Percentiles rank a stretch among this genome's conserved stretches.
phyloP scores from a whole-genome alignment of 1,140 invertebrate genomes.

The Dendroctonus valens region DNA sequence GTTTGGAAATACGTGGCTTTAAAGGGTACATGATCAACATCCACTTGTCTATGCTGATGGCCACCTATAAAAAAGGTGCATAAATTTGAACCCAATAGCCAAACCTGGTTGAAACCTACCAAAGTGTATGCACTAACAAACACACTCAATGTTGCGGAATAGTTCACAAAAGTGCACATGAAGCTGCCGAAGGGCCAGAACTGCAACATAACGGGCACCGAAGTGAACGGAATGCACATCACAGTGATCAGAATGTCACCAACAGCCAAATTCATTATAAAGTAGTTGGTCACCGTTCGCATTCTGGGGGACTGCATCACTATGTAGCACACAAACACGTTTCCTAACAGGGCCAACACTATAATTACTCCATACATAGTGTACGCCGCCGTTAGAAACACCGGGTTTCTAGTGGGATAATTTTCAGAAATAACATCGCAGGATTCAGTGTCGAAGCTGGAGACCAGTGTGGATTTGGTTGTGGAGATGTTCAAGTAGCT shows the following conservation, averaged over 20 bases:
- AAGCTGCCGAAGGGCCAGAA: conserved; percentile 82
- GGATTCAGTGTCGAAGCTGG: conserved; percentile 3
- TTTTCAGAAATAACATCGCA: conserved; percentile 19
- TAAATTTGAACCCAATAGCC: neutral
- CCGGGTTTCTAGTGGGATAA: conserved; percentile 15
- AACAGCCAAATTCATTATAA: conserved; percentile 81
- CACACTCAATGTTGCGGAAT: conserved; percentile 76
- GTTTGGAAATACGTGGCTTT: conserved; percentile 72
- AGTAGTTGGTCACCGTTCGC: conserved; percentile 85
- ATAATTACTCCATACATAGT: conserved; percentile 74
- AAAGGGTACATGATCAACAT: conserved; percentile 87
- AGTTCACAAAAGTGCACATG: conserved; percentile 76
- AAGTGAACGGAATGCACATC: conserved; percentile 85
- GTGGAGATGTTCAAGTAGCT: no score
- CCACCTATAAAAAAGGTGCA: conserved; percentile 52
- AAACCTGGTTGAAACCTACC: conserved; percentile 38
- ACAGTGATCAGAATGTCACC: conserved; percentile 83
- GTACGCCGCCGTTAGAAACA: conserved; percentile 56
- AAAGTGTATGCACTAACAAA: conserved; percentile 82
- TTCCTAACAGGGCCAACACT: conserved; percentile 71
- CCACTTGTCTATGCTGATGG: conserved; percentile 83
- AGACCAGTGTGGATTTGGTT: no score
- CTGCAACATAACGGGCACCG: conserved; percentile 69
- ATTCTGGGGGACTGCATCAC: conserved; percentile 74
- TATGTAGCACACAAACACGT: conserved; percentile 79